A percentile compares a stretch with the other conserved stretches of the same genome.
phyloP scores from a whole-genome alignment of 1,140 invertebrate species.

The Drosophila murphyi region DNA sequence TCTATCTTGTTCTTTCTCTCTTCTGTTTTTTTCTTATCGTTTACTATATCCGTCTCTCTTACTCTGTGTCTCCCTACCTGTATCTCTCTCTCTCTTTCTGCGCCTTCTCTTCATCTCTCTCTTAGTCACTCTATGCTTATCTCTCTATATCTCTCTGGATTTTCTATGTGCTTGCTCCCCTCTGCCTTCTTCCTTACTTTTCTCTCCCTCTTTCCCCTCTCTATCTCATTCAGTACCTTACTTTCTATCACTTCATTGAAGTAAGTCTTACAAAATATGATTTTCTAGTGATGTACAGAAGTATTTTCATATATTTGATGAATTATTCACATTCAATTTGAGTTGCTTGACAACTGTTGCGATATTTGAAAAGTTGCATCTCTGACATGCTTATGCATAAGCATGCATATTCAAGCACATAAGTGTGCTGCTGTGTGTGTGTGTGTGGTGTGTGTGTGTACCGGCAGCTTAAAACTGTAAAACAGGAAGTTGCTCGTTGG shows the following conservation, averaged over 20 bases:
- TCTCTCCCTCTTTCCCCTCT: too few species aligned
- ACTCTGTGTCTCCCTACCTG: too few species aligned
- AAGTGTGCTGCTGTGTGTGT: slow-evolving; percentile 14
- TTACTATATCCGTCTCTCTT: not conserved
- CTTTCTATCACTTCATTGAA: too few species aligned
- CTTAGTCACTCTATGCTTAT: not conserved
- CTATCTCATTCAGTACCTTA: too few species aligned
- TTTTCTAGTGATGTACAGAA: too few species aligned
- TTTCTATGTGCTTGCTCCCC: not conserved
- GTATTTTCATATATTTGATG: too few species aligned
- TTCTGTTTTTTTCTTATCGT: not conserved
- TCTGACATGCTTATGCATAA: slow-evolving; percentile 43
- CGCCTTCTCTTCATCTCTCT: too few species aligned
- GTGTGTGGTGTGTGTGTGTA: slow-evolving; percentile 42
- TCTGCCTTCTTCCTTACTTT: too few species aligned
- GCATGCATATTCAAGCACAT: slow-evolving; percentile 32
- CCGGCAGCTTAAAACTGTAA: slow-evolving; percentile 69
- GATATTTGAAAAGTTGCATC: slow-evolving; percentile 35
- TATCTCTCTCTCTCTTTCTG: too few species aligned
- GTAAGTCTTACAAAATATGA: too few species aligned
- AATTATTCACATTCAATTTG: not conserved
- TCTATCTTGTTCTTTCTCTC: not conserved
- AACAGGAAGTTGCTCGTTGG: slow-evolving; percentile 81
- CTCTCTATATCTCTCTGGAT: not conserved
- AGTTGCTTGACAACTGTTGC: slow-evolving; percentile 4